phyloP scores from a whole-genome alignment of 1,140 invertebrate genomes.

The Orchestia grillus region DNA sequence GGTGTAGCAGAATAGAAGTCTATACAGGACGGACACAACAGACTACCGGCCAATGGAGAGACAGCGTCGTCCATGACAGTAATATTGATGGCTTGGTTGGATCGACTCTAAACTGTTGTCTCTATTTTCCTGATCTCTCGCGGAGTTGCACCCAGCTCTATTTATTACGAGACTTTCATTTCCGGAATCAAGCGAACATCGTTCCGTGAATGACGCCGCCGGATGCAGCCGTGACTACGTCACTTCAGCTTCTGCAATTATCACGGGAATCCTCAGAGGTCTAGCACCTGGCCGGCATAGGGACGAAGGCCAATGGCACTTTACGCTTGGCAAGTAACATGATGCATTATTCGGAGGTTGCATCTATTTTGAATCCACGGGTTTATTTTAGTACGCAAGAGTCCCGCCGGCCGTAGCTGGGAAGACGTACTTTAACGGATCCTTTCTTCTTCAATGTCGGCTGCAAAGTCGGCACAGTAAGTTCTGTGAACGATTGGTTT shows the following conservation, averaged over 20 bases:
- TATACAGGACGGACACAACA: neutral
- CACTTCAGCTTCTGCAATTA: neutral
- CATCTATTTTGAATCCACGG: neutral
- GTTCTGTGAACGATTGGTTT: too few relatives aligned
- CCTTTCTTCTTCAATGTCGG: too few relatives aligned
- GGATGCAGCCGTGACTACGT: neutral
- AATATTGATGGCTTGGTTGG: slow-evolving; percentile 20
- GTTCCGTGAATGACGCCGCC: neutral
- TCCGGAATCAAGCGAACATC: slow-evolving; percentile 4
- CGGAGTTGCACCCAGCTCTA: neutral
- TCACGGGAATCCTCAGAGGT: neutral
- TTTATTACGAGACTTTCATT: neutral
- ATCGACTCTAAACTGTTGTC: neutral
- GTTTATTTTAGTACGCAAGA: neutral
- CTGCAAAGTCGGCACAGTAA: too few relatives aligned
- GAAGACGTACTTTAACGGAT: too few relatives aligned
- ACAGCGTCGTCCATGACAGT: slow-evolving; percentile 5
- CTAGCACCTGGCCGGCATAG: neutral
- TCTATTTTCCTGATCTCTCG: slow-evolving; percentile 32
- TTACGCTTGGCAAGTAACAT: neutral
- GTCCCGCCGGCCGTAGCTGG: neutral
- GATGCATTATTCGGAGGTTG: neutral
- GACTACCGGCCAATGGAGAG: neutral
- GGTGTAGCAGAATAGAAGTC: neutral
- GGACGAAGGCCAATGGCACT: neutral